A percentile compares a stretch with the other conserved stretches of the same genome.
Conservation (phyloP, 2,888 invertebrate species). For the Hypomecis atomaria region DNA sequence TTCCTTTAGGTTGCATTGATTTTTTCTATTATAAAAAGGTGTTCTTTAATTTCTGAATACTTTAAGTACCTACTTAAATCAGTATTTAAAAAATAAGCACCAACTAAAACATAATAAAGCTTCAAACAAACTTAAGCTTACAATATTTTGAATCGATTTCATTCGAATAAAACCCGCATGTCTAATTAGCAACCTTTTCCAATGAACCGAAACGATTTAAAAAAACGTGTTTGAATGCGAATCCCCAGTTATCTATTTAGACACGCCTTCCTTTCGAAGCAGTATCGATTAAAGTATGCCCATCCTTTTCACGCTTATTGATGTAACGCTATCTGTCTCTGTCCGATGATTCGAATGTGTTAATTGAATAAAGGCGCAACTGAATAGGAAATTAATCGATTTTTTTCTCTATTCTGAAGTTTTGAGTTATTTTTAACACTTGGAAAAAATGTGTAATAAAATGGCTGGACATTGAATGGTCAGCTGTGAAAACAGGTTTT, state of each 20-base stretch:
- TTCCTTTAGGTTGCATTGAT: too few relatives aligned
- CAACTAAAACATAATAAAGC: background rate
- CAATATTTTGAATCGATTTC: conserved; percentile 15
- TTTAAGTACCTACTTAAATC: background rate
- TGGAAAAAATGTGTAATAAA: too few relatives aligned
- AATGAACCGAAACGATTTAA: conserved; percentile 52
- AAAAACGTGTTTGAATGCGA: conserved; percentile 63
- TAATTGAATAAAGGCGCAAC: conserved; percentile 51
- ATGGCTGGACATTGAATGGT: too few relatives aligned
- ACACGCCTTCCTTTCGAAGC: conserved; percentile 67
- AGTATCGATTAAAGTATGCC: conserved; percentile 46
- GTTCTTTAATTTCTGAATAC: too few relatives aligned
- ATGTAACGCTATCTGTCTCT: conserved; percentile 40
- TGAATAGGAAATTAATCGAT: conserved; percentile 27
- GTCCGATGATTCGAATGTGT: conserved; percentile 45
- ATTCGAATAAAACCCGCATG: conserved; percentile 21
- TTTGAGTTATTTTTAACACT: background rate
- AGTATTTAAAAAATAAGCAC: background rate
- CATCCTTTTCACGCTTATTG: conserved; percentile 52
- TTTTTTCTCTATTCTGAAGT: background rate
- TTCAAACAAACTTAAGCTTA: conserved; percentile 1
- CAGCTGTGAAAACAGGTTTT: too few relatives aligned
- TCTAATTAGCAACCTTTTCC: conserved; percentile 59
- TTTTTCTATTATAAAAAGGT: too few relatives aligned
- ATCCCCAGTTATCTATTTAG: conserved; percentile 74